Percentiles rank a stretch among this genome's conserved stretches.
Conservation (phyloP, 2,113 vertebrate genomes). For the Toxostoma redivivum region DNA sequence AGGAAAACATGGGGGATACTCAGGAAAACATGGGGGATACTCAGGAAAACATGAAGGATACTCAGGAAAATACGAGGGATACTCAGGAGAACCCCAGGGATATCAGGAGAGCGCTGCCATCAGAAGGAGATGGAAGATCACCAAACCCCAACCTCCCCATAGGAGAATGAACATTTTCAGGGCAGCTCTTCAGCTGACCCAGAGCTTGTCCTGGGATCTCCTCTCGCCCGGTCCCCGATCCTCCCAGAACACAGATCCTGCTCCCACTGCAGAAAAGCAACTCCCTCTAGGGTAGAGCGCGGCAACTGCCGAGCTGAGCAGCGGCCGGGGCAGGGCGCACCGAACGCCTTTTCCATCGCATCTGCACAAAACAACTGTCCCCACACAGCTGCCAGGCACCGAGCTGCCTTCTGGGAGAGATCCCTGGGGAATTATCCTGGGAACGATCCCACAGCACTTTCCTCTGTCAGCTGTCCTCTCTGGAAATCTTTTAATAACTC, state of each 20-base stretch:
- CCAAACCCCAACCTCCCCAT: background rate
- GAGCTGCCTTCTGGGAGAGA: background rate
- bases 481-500: background rate
- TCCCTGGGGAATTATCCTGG: background rate
- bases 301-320: constrained; percentile 24
- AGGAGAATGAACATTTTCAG: background rate
- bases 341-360: background rate
- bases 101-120: background rate
- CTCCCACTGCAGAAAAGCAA: constrained; percentile 62
- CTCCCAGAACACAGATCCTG: constrained; percentile 13
- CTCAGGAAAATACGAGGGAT: no score
- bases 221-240: background rate
- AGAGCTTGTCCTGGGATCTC: background rate
- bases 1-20: no score
- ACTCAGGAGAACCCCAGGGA: no score
- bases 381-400: background rate
- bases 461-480: background rate
- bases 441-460: background rate
- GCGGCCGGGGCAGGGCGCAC: background rate
- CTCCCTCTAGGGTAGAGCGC: constrained; percentile 66
- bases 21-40: no score
- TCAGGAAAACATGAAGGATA: no score
- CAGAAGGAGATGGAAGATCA: background rate
- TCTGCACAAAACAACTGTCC: background rate
- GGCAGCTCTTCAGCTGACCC: background rate